Base-by-base conservation (phyloP, 2,113 vertebrate species). In the Leucoraja erinaceus region DNA sequence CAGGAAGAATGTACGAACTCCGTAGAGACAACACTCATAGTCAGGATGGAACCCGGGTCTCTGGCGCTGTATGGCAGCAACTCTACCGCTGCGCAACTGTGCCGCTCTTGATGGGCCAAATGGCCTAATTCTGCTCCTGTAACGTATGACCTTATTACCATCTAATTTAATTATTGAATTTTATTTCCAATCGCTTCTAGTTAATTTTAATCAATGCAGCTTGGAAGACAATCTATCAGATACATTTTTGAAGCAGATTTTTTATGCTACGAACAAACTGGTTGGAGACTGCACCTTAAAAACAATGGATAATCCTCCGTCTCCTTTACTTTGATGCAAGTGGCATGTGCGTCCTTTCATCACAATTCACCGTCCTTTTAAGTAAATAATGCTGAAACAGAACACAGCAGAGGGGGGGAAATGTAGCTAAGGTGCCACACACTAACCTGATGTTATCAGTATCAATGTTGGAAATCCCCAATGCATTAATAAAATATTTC, bases 401-500 rank as follows among this genome's bases (percentile, higher is more conserved):
- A n/a, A n/a, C 56, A 86, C 25, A 86, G 9, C 56, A 88, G 59
- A n/a, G 59, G 56, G 12, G 12, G 28, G 5, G 14, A 59, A n/a
- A 18, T 31, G 59, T 63, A 88, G 56, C 1, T 59, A 63, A 88
- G 10, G 61, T 83, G 54, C 79, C 79, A 83, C 12, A n/a, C 83
- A 88, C 83, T 31, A 88, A 63, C 25, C 0, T 63, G 59, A 88
- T 63, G 12, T 31, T 88, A 88, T 88, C 83, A 63, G 59, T 88
- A 8, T 2, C 11, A 88, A 31, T 88, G n/a, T 12, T 88, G 25
- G 56, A 88, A 63, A 88, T 88, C 83, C 59, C 83, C 59, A 63
- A 47, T 31, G 28, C 61, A 63, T 88, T 88, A 88, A 88, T 88
- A 31, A 88, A 66, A 63, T 88, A 88, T 88, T 88, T n/a, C 61